phyloP scores from a whole-genome alignment of 2,888 invertebrate species.

The Luperina testacea region DNA sequence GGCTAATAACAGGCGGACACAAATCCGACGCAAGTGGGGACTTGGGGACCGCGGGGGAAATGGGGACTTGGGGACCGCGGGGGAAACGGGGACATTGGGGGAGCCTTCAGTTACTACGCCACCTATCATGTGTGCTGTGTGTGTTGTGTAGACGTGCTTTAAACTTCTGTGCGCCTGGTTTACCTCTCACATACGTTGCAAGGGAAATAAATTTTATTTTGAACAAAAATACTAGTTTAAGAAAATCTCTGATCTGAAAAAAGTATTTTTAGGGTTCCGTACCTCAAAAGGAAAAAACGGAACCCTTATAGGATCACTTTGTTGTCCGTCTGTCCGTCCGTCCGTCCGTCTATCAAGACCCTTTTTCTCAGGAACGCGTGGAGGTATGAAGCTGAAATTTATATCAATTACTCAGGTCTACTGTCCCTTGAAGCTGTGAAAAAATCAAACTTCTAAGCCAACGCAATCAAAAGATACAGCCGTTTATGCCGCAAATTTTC shows the following conservation, averaged over 20 bases:
- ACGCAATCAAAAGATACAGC: too few relatives aligned
- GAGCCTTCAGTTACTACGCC: conserved; percentile 5
- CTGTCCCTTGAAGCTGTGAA: too few relatives aligned
- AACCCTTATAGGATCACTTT: too few relatives aligned
- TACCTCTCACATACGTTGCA: neutral
- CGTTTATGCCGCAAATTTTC: too few relatives aligned
- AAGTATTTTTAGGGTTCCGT: too few relatives aligned
- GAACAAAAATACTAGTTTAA: neutral
- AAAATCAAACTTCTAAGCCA: too few relatives aligned
- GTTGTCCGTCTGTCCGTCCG: too few relatives aligned
- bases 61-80: conserved; percentile 9
- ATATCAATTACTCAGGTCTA: too few relatives aligned
- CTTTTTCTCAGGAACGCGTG: too few relatives aligned
- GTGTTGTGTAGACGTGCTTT: conserved; percentile 2
- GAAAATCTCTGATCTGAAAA: neutral
- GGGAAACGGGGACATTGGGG: conserved; percentile 17
- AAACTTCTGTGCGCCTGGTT: conserved; percentile 3
- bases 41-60: conserved; percentile 6
- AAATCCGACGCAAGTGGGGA: conserved; percentile 49
- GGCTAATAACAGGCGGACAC: conserved; percentile 59
- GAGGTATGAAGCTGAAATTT: too few relatives aligned
- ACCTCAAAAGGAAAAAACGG: too few relatives aligned
- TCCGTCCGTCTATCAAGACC: too few relatives aligned
- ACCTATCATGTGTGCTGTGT: conserved; percentile 2
- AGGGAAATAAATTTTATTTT: neutral